Conservation (phyloP, 2,113 vertebrate species). For the Jaculus jaculus region DNA sequence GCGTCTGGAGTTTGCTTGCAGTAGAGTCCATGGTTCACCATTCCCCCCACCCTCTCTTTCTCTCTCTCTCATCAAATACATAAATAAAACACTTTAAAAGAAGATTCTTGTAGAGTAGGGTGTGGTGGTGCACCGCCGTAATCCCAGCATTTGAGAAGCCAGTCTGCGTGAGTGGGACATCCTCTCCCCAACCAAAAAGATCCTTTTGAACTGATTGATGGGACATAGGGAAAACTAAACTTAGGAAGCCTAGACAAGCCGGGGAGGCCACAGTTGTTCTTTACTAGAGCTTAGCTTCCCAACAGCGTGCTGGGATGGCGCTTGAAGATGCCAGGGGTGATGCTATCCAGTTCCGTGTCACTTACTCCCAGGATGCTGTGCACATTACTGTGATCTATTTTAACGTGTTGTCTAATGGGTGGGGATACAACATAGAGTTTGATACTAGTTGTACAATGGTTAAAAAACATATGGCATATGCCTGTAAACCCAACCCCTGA, state of each 20-base stretch:
- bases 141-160: not conserved
- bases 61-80: too few species aligned
- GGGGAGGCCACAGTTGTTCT: not conserved
- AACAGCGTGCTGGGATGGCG: rapidly evolving
- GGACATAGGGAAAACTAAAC: not conserved
- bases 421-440: not conserved
- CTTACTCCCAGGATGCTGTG: not conserved
- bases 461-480: not conserved
- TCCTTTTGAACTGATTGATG: not conserved
- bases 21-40: too few species aligned
- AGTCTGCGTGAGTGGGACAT: not conserved
- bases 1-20: too few species aligned
- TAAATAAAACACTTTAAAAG: too few species aligned
- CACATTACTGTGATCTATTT: not conserved
- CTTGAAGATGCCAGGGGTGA: not conserved
- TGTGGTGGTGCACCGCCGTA: not conserved
- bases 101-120: not conserved
- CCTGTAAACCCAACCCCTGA: too few species aligned
- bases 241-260: not conserved
- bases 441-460: not conserved
- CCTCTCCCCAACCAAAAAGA: not conserved
- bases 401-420: not conserved
- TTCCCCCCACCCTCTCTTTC: too few species aligned
- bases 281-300: not conserved
- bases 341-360: not conserved